Evolutionary conservation across 2,888 invertebrate genomes (phyloP), one percentile per base, ranked within the genome.

Genomic region (Acanthoscelides obtectus): DNA sequence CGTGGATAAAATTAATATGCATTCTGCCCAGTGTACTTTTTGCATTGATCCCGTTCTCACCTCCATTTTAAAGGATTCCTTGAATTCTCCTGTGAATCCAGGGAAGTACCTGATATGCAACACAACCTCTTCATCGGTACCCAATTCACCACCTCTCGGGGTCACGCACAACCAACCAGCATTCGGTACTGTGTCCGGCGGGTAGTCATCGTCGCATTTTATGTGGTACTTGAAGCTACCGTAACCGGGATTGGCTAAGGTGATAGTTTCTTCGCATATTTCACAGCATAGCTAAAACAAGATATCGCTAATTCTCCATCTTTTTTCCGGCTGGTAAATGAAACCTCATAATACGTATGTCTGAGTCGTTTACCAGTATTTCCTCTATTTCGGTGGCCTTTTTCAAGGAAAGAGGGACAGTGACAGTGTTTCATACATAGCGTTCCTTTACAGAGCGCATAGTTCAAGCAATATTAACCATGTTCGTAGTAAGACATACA

Each of bases 21-120:
- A n/a, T 66, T 66, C 20, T 66, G 20, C 12, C 66, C 12, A n/a
- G 20, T 6, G 12, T n/a, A 20, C 20, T 6, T 20, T 8, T n/a
- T 66, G 66, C 20, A 6, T 66, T 66, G 66, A 65, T 65, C n/a
- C 20, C 12, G 12, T 5, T 20, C 72, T 75, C 76, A 86, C 85
- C 78, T 86, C 79, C 0, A 87, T 71, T 22, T 79, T 76, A 72
- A 86, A 83, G 12, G 79, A 80, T 77, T 87, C 86, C 5, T 85
- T 81, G 78, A 90, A 90, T 78, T 86, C 86, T 27, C 90, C 90
- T 8, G 88, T 83, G 22, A 87, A 84, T 20, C 89, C 89, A 21
- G 90, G 88, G 77, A 87, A 86, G 79, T 88, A 87, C 64, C 86
- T 82, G 17, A 90, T 82, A 73, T 83, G 80, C 68, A 90, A 79